A percentile compares a stretch with the other conserved stretches of the same genome.
These are phyloP conservation scores for Pampusana beccarii DNA, from an alignment of 2,113 vertebrate genomes.

Conservation along the genomic window DNA sequence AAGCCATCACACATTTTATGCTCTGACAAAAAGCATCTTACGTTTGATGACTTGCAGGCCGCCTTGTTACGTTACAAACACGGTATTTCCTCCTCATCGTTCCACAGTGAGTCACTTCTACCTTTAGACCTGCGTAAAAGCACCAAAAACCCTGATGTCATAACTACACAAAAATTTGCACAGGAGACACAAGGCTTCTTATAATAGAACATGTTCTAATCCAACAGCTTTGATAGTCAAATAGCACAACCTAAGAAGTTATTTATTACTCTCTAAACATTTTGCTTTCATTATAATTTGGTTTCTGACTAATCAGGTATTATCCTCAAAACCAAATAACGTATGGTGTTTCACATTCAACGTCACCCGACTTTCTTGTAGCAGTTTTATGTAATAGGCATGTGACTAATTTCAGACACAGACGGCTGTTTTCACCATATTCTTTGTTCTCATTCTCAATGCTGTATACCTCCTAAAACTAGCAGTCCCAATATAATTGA, in stretches of 20 bases:
- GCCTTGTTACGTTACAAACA: conserved; percentile 96
- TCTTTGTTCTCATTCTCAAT: background rate
- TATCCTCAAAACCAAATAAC: background rate
- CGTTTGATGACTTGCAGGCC: conserved; percentile 99
- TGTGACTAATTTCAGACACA: background rate
- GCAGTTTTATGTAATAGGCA: background rate
- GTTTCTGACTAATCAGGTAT: conserved; percentile 2
- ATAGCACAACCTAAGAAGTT: background rate
- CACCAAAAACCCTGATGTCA: conserved; percentile 31
- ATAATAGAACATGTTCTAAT: background rate
- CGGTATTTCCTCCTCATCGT: conserved; percentile 99
- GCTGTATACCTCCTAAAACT: background rate
- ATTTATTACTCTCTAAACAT: background rate
- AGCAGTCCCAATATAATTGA: background rate
- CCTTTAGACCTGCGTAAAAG: conserved; percentile 89
- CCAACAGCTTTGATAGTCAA: background rate
- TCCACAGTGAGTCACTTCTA: conserved; percentile 99
- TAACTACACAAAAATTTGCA: background rate
- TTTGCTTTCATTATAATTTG: background rate
- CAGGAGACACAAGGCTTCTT: background rate
- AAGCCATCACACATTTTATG: background rate
- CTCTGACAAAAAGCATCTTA: conserved; percentile 69
- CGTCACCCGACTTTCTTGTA: background rate
- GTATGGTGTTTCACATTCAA: background rate
- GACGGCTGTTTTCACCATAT: background rate